Conservation (phyloP, 2,888 invertebrate species). For the Eremobia ochroleuca region DNA sequence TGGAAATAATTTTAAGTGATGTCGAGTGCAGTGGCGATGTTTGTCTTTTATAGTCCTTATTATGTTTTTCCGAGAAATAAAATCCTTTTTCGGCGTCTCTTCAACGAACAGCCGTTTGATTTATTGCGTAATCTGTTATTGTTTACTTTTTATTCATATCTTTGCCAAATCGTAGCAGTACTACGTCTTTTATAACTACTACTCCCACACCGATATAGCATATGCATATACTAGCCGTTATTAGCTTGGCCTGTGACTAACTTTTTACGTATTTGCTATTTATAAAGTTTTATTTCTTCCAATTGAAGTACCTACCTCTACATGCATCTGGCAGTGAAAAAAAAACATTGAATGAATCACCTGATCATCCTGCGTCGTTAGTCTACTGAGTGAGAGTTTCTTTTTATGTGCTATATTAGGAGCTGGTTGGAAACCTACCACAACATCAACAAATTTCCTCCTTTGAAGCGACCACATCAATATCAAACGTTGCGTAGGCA, state of each 20-base stretch:
- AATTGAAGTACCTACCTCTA: neutral
- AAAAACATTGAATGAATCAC: slow-evolving; percentile 54
- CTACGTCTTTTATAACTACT: slow-evolving; percentile 46
- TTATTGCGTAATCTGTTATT: slow-evolving; percentile 30
- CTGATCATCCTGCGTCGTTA: slow-evolving; percentile 11
- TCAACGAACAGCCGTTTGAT: slow-evolving; percentile 23
- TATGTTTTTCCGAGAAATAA: slow-evolving; percentile 23
- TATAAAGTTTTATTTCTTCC: slow-evolving; percentile 18
- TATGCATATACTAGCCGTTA: slow-evolving; percentile 1
- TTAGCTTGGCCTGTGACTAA: slow-evolving; percentile 17
- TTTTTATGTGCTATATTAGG: slow-evolving; percentile 20
- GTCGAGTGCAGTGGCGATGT: slow-evolving; percentile 21
- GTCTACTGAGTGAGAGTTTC: slow-evolving; percentile 22
- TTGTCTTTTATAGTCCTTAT: slow-evolving; percentile 24
- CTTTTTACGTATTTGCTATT: slow-evolving; percentile 30
- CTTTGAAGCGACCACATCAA: slow-evolving; percentile 35
- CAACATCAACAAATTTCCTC: slow-evolving; percentile 39
- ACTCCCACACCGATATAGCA: slow-evolving; percentile 18
- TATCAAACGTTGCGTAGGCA: slow-evolving; percentile 8
- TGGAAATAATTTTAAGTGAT: slow-evolving; percentile 51
- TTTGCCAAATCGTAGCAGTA: slow-evolving; percentile 43
- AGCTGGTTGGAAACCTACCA: slow-evolving; percentile 25
- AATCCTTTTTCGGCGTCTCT: slow-evolving; percentile 17
- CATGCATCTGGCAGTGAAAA: slow-evolving; percentile 34
- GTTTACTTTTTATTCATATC: slow-evolving; percentile 46